phyloP scores from a whole-genome alignment of 2,888 invertebrate genomes.

The Drosophila meridiana region DNA sequence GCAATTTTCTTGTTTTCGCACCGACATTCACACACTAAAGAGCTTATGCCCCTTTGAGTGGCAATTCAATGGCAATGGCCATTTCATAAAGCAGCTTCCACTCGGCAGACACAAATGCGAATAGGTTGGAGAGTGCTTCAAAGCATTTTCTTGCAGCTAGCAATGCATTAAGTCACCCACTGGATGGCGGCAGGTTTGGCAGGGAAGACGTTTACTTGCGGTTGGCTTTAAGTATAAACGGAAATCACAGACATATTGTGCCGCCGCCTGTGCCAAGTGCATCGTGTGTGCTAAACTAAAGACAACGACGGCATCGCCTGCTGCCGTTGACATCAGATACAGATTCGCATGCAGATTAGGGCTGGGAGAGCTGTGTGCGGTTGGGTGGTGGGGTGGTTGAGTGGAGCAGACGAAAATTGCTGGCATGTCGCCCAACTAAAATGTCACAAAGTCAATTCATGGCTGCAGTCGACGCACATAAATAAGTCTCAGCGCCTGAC shows the following conservation, averaged over 20 bases:
- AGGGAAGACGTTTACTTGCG: constrained; percentile 21
- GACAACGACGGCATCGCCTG: constrained; percentile 50
- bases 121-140: constrained; percentile 25
- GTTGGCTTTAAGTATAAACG: constrained; percentile 57
- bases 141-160: constrained; percentile 7
- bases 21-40: not conserved
- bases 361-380: not conserved
- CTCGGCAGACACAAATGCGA: constrained; percentile 17
- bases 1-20: not conserved
- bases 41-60: constrained; percentile 14
- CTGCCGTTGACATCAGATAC: constrained; percentile 60
- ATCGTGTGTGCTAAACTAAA: constrained; percentile 58
- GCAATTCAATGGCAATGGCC: constrained; percentile 34
- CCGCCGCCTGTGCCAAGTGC: constrained; percentile 62
- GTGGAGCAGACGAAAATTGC: constrained; percentile 1
- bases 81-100: constrained; percentile 21
- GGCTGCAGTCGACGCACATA: constrained; percentile 72
- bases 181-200: not conserved
- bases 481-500: constrained; percentile 64
- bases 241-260: constrained; percentile 76
- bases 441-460: constrained; percentile 72
- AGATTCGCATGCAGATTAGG: constrained; percentile 51
- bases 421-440: constrained; percentile 50
- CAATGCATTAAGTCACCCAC: constrained; percentile 27
- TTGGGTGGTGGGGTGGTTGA: not conserved